Base-by-base conservation (phyloP, 1,140 invertebrate genomes). In the Drosophila tristis region DNA sequence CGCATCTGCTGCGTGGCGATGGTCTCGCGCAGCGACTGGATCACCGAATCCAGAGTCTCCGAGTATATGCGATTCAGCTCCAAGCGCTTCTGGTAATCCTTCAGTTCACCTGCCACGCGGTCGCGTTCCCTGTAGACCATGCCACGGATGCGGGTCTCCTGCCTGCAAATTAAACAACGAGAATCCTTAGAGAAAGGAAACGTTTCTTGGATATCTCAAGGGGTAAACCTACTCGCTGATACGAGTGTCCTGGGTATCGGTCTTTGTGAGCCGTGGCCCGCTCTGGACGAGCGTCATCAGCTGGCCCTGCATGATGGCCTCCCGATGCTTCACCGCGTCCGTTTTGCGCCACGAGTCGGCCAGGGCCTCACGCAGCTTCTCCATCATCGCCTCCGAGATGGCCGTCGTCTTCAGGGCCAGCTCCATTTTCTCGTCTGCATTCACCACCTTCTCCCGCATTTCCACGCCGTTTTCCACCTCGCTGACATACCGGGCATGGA, bases 61-160 rank as follows among this genome's bases (percentile, higher is more conserved):
- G 80, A 80, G 29, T 93, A 93, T 11, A 44, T 11, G 0, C 84
- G 67, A 59, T 92, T 79, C 11, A 79, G 81, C 55, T 92, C 85
- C 15, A 93, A 63, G 0, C 93, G 91, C 64, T 92, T 85, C 23
- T 81, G 81, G 47, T 93, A 47, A 0, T 92, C 91, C 5, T 90
- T 86, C 13, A 93, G 56, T 64, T 94, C 93, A 6, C 57, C 74
- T 15, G 87, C 23, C 35, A 94, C 26, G 15, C 87, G 91, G 58
- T 94, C 93, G 1, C 91, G 91, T 53, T 94, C 93, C 1, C 91
- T 90, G 15, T 86, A 62, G 4, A 92, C 67, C n/a, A 72, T 0
- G 2, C 11, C 15, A 5, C 68, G 55, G 0, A 73, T 31, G 0
- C 11, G 43, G 4, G 13, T 6, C 0, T 79, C 57, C 5, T 56